Evolutionary conservation across 64 coral and sea anemone genomes (phyloP), one percentile per base, ranked within the genome.

Genomic region (Porites lutea): DNA sequence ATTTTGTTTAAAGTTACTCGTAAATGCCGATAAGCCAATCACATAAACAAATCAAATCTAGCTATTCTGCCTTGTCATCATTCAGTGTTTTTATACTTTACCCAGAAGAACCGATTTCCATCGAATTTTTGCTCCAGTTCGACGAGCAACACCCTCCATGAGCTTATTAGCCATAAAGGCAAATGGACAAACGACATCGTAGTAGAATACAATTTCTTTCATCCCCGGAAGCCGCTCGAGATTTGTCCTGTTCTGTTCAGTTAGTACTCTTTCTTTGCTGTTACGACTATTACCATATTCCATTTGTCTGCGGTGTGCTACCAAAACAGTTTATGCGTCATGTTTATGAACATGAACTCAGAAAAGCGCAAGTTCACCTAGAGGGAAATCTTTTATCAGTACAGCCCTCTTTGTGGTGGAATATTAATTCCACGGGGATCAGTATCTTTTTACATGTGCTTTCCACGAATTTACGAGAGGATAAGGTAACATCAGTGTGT

Each of bases 101-200:
- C 97, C 97, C 48, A 98, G 92, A 49, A 98, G 89, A 18, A 98
- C 97, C 19, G 97, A 93, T 62, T 74, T 15, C 80, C 93, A 73
- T 1, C 1, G 27, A 37, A 37, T 37, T 37, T 37, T 37, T 37
- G 27, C 27, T 37, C 27, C 27, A 37, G 52, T 98, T 87, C 96
- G 65, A 13, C 72, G 59, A 10, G 93, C 96, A 63, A 98, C 79
- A 75, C 91, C 91, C 52, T 95, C 96, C 19, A 98, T 75, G 6
- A 95, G 62, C 62, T 91, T 86, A 53, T 93, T 98, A 11, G 93
- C 91, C 74, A 95, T 72, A 77, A 88, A 98, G 50, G 93, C 93
- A 88, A 98, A 98, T 16, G 96, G 96, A 54, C 96, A 98, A 73
- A 98, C 96, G 53, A 98, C 81, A 89, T 98, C 96, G 65, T 98